Conservation (phyloP, 2,888 invertebrate species). For the Conus canariensis region DNA sequence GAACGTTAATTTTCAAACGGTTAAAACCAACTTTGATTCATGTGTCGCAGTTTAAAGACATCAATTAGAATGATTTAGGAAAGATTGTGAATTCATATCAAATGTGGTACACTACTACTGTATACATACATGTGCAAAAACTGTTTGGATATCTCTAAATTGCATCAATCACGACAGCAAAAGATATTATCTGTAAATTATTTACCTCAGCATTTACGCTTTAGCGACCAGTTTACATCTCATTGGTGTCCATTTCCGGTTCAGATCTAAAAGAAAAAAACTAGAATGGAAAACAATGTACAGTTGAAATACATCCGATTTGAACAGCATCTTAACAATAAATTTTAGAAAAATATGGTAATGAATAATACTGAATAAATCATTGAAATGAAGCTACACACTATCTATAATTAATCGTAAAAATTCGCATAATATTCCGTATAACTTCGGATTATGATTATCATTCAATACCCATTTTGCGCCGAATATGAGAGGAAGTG, state of each 20-base stretch:
- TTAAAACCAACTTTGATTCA: background rate
- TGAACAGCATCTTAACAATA: no score
- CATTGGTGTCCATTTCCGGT: background rate
- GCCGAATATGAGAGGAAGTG: no score
- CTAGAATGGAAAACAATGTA: no score
- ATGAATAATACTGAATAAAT: background rate
- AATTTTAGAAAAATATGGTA: background rate
- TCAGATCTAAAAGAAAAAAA: background rate
- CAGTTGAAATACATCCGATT: no score
- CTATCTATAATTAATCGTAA: no score
- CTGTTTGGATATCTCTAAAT: background rate
- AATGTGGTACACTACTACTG: background rate
- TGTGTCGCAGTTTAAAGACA: background rate
- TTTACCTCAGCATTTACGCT: background rate
- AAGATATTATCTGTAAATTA: background rate
- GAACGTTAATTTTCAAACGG: background rate
- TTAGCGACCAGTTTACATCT: constrained; percentile 13
- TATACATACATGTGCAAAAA: background rate
- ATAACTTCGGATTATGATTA: no score
- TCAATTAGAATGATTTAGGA: background rate
- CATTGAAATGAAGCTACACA: background rate
- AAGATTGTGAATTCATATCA: background rate
- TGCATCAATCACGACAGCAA: background rate
- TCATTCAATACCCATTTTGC: no score
- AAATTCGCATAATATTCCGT: no score